A percentile compares a stretch with the other conserved stretches of the same genome.
phyloP scores from a whole-genome alignment of 2,113 vertebrate genomes.

The Ameiurus melas region DNA sequence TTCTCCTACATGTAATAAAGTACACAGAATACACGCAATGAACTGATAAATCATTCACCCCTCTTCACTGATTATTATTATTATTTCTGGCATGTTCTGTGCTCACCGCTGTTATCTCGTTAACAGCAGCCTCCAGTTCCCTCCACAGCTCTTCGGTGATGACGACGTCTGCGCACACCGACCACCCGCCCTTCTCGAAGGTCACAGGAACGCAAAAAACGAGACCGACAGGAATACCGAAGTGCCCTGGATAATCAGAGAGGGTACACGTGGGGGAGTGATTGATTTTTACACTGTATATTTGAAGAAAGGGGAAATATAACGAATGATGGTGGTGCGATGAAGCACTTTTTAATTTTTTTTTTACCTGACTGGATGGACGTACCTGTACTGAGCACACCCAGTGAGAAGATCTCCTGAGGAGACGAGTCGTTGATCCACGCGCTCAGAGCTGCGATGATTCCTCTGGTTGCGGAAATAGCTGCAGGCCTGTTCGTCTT shows the following conservation, averaged over 20 bases:
- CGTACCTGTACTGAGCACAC: slow-evolving; percentile 80
- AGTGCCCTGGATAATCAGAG: slow-evolving; percentile 70
- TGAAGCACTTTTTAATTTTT: background rate
- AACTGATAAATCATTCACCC: background rate
- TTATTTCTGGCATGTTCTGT: background rate
- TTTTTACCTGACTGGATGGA: background rate
- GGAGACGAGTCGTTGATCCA: slow-evolving; percentile 76
- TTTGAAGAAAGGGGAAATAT: background rate
- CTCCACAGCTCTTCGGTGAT: slow-evolving; percentile 62
- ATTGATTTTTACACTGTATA: no score
- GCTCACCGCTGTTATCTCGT: slow-evolving; percentile 78
- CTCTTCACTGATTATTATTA: background rate
- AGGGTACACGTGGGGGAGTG: background rate
- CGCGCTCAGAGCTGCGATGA: slow-evolving; percentile 75
- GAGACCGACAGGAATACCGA: slow-evolving; percentile 77
- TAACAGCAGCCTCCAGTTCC: slow-evolving; percentile 64
- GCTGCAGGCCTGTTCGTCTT: slow-evolving; percentile 53
- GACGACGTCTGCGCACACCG: slow-evolving; percentile 63
- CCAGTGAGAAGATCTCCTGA: slow-evolving; percentile 80
- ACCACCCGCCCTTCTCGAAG: slow-evolving; percentile 79
- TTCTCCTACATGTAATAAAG: slow-evolving; percentile 58
- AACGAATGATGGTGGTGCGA: background rate
- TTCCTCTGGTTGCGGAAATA: slow-evolving; percentile 73
- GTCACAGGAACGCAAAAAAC: slow-evolving; percentile 84
- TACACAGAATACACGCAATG: background rate